phyloP scores from a whole-genome alignment of 2,888 invertebrate species.

The Fragum fragum region DNA sequence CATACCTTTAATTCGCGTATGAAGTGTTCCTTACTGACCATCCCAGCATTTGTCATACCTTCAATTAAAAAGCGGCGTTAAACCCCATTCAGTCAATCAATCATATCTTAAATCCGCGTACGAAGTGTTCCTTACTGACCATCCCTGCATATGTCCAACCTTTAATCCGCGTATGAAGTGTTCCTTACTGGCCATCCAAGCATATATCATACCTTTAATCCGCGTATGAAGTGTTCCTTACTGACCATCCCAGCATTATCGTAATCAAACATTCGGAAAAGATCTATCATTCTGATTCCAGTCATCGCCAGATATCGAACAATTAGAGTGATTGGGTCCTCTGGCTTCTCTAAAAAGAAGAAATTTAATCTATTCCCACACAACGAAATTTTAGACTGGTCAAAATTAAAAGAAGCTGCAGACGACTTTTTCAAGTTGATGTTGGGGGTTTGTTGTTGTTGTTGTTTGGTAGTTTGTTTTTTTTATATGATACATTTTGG shows the following conservation, averaged over 20 bases:
- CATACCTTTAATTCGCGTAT: constrained; percentile 83
- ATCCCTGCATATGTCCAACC: too few species aligned
- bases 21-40: constrained; percentile 83
- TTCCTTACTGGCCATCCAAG: constrained; percentile 80
- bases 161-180: constrained; percentile 84
- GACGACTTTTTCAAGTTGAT: too few species aligned
- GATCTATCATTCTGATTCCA: constrained; percentile 84
- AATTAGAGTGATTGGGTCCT: constrained; percentile 84
- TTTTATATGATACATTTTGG: too few species aligned
- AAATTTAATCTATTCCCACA: too few species aligned
- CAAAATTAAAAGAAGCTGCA: too few species aligned
- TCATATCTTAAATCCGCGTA: constrained; percentile 83
- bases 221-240: constrained; percentile 83
- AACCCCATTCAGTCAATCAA: too few species aligned
- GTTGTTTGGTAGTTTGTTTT: too few species aligned
- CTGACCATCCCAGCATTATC: constrained; percentile 81
- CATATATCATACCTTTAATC: constrained; percentile 82
- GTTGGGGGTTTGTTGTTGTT: too few species aligned
- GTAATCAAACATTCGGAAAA: constrained; percentile 84
- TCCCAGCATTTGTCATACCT: too few species aligned
- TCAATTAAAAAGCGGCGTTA: too few species aligned
- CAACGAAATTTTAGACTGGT: too few species aligned
- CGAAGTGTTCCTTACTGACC: constrained; percentile 83
- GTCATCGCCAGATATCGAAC: constrained; percentile 82
- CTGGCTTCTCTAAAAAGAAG: constrained; percentile 73